Evolutionary conservation across 2,113 vertebrate species (phyloP), one percentile per base, ranked within the genome.

Genomic region (Ochotona princeps): DNA sequence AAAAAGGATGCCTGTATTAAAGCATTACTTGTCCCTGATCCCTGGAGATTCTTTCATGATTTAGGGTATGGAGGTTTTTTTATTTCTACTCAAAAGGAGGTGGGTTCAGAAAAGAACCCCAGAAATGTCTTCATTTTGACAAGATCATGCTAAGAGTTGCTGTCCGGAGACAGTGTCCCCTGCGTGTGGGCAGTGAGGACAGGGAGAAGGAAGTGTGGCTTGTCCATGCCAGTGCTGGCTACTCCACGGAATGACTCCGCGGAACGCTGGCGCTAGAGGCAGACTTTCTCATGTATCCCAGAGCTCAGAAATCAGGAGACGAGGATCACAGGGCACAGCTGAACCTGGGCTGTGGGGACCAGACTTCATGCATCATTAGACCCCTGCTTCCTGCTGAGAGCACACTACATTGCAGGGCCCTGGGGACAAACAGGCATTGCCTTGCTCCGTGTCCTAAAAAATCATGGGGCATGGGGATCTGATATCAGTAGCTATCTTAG

Each of bases 1-100:
- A 96, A 97, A 96, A 97, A 97, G 84, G 95, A 96, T 65, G 90
- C 96, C 97, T 96, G 94, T 92, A 97, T 97, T 96, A 98, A 98
- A 98, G 94, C 96, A 70, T 88, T 93, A 95, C 90, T 96, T 96
- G 90, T 93, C 96, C 93, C 91, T 74, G 93, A 74, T 96, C 96
- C 96, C 96, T 95, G n/a, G 91, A 98, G 95, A 92, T 96, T 96
- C 88, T 95, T 97, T 96, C 94, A 89, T 96, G 90, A 94, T 95
- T 96, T 95, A 96, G 97, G 96, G 87, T 95, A 91, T 87, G 92
- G 83, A 91, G 83, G 35, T 87, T 96, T 97, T 95, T 81, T 85
- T 92, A 23, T 93, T 96, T 97, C 96, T 96, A 51, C 92, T 96
- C 97, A 94, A 97, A 97, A 96, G 61, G 49, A 80, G 10, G 35